These are phyloP conservation scores for Connochaetes taurinus DNA, from an alignment of 2,113 vertebrate genomes.

Conservation along the genomic window DNA sequence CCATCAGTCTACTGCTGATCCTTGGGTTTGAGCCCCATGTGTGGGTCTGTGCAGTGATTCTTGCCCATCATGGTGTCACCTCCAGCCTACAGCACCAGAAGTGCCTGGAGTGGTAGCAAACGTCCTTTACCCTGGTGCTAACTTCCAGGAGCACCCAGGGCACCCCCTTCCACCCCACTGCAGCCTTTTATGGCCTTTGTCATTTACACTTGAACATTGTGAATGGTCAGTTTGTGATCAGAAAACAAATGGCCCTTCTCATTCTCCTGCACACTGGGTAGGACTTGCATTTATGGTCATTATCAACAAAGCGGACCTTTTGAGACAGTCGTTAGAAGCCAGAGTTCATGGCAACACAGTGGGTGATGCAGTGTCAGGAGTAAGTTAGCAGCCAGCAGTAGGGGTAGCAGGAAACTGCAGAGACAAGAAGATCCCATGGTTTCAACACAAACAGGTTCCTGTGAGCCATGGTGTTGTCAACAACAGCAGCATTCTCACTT, in stretches of 20 bases:
- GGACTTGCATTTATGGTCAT: too few species aligned
- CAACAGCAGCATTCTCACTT: background rate
- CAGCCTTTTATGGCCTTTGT: background rate
- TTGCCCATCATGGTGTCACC: background rate
- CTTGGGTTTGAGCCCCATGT: background rate
- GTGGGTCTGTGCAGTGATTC: background rate
- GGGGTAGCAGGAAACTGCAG: background rate
- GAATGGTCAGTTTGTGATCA: background rate
- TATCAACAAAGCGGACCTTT: background rate
- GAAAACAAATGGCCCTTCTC: background rate
- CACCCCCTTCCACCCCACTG: background rate
- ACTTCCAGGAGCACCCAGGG: background rate
- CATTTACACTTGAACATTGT: background rate
- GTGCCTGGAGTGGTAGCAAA: background rate
- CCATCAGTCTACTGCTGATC: background rate
- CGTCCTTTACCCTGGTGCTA: background rate
- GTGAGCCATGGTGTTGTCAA: background rate
- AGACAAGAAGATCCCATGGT: background rate
- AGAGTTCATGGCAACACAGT: background rate
- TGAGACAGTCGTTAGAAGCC: background rate
- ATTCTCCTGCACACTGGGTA: background rate
- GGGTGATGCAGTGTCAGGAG: background rate
- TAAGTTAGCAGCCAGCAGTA: background rate
- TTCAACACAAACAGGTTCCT: background rate
- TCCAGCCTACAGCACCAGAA: background rate